Percentiles rank a stretch among this genome's conserved stretches.
Evolutionary conservation across 2,797 vertebrate genomes (phyloP).

Genomic region (Lithobates pipiens): DNA sequence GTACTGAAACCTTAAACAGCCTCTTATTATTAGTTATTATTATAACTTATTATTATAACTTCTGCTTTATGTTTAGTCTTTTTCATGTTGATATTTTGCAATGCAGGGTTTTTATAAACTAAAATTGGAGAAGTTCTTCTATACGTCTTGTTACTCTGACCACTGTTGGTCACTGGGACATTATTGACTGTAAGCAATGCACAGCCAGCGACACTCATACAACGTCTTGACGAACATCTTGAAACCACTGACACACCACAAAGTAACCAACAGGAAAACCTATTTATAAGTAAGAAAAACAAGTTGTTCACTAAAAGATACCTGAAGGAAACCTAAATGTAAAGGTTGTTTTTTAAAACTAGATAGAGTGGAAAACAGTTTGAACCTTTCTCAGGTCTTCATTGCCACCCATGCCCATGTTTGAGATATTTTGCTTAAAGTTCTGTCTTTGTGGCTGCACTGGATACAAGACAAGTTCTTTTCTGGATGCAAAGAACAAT

Average conservation of each 20-base stretch:
- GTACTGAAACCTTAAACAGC: no score
- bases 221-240: background rate
- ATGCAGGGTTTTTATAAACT: background rate
- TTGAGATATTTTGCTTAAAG: no score
- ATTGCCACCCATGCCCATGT: no score
- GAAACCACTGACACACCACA: background rate
- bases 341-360: background rate
- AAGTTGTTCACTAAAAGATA: background rate
- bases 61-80: background rate
- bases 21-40: no score
- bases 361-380: no score
- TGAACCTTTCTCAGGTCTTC: no score
- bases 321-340: background rate
- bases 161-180: background rate
- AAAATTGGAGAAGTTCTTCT: background rate
- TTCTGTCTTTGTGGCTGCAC: no score
- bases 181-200: background rate
- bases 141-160: background rate
- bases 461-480: no score
- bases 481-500: no score
- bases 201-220: background rate
- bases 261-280: slow-evolving; percentile 30
- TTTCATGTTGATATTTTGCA: background rate
- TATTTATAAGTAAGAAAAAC: background rate
- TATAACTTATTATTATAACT: no score